A percentile compares a stretch with the other conserved stretches of the same genome.
Conservation (phyloP, 2,888 invertebrate genomes). For the Leucophenga maculata region DNA sequence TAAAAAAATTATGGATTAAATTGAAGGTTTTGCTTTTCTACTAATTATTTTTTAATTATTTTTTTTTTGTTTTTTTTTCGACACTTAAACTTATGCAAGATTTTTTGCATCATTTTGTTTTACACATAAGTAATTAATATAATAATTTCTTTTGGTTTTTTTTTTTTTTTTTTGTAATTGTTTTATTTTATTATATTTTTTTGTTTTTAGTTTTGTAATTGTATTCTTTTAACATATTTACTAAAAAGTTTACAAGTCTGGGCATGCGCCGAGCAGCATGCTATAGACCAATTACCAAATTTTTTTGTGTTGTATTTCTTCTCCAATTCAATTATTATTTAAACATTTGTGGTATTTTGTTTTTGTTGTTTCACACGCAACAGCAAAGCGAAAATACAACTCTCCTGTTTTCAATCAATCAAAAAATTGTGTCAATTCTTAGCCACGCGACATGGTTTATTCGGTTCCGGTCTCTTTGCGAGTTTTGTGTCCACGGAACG, state of each 20-base stretch:
- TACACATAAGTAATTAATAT: slow-evolving; percentile 40
- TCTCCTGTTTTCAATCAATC: slow-evolving; percentile 29
- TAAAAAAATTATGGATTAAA: too few relatives aligned
- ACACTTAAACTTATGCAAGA: background rate
- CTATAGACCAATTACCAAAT: slow-evolving; percentile 54
- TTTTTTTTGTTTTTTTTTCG: background rate
- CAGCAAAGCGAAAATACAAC: slow-evolving; percentile 26
- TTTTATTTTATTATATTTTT: slow-evolving; percentile 39
- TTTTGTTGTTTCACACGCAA: slow-evolving; percentile 11
- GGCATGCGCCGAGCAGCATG: slow-evolving; percentile 41
- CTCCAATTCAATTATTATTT: slow-evolving; percentile 17
- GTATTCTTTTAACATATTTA: slow-evolving; percentile 47
- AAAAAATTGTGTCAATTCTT: slow-evolving; percentile 36
- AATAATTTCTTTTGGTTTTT: slow-evolving; percentile 52
- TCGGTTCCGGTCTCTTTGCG: slow-evolving; percentile 78
- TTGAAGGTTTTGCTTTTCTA: background rate
- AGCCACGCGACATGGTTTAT: slow-evolving; percentile 47
- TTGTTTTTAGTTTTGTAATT: background rate
- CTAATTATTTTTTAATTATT: background rate
- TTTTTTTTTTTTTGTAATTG: slow-evolving; percentile 46
- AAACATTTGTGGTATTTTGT: slow-evolving; percentile 35
- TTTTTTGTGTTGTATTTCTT: slow-evolving; percentile 23
- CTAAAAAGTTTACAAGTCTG: slow-evolving; percentile 52
- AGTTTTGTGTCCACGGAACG: slow-evolving; percentile 91
- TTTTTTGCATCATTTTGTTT: background rate